Evolutionary conservation across 2,113 vertebrate genomes (phyloP).

Genomic region (Epinephelus lanceolatus): DNA sequence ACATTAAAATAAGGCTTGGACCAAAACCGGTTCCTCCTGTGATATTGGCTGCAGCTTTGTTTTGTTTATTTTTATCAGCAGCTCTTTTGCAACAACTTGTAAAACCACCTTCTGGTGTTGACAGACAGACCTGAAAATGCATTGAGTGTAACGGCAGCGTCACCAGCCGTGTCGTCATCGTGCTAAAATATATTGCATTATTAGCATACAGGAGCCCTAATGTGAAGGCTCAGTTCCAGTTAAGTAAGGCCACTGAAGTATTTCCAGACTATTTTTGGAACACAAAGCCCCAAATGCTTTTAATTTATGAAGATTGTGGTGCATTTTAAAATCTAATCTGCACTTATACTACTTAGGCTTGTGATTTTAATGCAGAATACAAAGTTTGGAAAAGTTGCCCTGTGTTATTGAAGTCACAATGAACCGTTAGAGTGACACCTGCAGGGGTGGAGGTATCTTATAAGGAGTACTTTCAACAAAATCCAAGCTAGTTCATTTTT

Average conservation of each 20-base stretch:
- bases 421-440: neutral
- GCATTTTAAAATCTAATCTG: neutral
- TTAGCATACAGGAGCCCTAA: neutral
- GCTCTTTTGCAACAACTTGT: conserved; percentile 14
- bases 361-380: neutral
- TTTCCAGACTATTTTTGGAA: neutral
- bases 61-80: conserved; percentile 3
- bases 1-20: neutral
- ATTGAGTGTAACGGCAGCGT: neutral
- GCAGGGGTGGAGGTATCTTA: neutral
- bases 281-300: neutral
- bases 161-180: neutral
- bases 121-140: conserved; percentile 4
- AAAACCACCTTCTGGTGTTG: conserved; percentile 14
- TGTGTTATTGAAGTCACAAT: neutral
- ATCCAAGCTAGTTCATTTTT: conserved; percentile 1
- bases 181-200: neutral
- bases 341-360: neutral
- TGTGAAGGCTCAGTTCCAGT: neutral
- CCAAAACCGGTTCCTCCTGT: neutral
- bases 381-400: neutral
- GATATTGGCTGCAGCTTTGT: neutral
- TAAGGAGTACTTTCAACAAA: neutral
- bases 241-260: neutral
- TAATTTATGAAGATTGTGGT: neutral